phyloP scores from a whole-genome alignment of 2,797 vertebrate species.

The Saxicola maurus region DNA sequence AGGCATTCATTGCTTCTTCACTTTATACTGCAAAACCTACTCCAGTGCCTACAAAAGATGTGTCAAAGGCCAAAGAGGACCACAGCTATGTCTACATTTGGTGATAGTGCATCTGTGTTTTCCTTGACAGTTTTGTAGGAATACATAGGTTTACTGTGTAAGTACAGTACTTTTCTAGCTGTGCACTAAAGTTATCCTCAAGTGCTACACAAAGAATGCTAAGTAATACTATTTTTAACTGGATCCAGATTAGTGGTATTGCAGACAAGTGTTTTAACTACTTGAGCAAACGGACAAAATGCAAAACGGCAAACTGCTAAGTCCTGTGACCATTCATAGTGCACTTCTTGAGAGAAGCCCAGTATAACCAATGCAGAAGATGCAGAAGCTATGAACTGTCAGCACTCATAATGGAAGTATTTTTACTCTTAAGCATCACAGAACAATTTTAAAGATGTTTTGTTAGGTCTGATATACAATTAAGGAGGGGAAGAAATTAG shows the following conservation, averaged over 20 bases:
- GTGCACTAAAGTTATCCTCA: not conserved
- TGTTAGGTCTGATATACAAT: constrained; percentile 7
- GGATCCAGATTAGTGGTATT: not conserved
- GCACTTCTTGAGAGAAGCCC: constrained; percentile 46
- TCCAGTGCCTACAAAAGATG: not conserved
- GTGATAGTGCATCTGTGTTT: not conserved
- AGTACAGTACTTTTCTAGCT: not conserved
- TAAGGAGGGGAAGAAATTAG: constrained; percentile 23
- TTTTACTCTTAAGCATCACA: constrained; percentile 47
- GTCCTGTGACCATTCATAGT: constrained; percentile 54
- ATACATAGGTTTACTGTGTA: not conserved
- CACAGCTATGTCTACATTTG: accelerated
- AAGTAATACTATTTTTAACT: constrained; percentile 35
- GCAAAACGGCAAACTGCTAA: constrained; percentile 25
- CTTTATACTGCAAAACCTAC: not conserved
- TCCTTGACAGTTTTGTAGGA: not conserved
- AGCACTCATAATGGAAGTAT: constrained; percentile 35
- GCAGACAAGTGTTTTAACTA: constrained; percentile 30
- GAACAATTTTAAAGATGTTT: constrained; percentile 48
- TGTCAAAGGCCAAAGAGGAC: not conserved
- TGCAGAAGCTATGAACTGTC: constrained; percentile 35
- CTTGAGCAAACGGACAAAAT: constrained; percentile 38
- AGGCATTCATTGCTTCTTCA: not conserved
- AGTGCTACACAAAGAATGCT: not conserved
- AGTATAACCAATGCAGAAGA: constrained; percentile 44